phyloP scores from a whole-genome alignment of 1,140 invertebrate species.

The Magallana gigas region DNA sequence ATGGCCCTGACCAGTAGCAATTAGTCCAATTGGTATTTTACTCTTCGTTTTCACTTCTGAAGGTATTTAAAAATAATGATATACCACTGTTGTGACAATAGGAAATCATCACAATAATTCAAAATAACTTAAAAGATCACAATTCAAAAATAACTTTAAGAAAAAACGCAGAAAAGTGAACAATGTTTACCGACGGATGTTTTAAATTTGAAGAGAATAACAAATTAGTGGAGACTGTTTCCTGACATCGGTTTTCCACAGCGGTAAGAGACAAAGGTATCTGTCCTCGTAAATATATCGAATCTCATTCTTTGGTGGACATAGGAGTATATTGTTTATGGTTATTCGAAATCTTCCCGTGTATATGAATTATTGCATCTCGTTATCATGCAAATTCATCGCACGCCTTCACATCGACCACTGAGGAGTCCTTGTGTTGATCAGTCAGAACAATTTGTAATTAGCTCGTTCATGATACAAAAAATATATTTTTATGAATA shows the following conservation, averaged over 20 bases:
- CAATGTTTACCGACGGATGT: no score
- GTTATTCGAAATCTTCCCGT: neutral
- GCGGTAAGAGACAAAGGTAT: neutral
- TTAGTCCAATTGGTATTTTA: neutral
- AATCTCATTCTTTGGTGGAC: constrained; percentile 5
- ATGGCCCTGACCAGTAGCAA: constrained; percentile 17
- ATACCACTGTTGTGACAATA: no score
- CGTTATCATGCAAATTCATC: neutral
- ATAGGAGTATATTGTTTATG: neutral
- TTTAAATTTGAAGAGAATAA: neutral
- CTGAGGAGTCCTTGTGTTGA: no score
- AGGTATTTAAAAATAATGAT: neutral
- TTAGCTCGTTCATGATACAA: no score
- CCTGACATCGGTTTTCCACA: neutral
- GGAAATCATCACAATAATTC: neutral
- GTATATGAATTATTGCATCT: neutral
- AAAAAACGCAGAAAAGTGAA: no score
- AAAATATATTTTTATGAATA: no score
- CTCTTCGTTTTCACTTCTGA: neutral
- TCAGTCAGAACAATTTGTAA: no score
- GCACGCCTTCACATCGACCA: no score
- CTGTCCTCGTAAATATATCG: neutral
- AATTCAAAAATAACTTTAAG: no score
- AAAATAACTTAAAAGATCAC: neutral
- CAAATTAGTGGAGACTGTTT: neutral